These are phyloP conservation scores for Synanthedon andrenaeformis DNA, from an alignment of 2,888 invertebrate genomes.

Conservation along the genomic window DNA sequence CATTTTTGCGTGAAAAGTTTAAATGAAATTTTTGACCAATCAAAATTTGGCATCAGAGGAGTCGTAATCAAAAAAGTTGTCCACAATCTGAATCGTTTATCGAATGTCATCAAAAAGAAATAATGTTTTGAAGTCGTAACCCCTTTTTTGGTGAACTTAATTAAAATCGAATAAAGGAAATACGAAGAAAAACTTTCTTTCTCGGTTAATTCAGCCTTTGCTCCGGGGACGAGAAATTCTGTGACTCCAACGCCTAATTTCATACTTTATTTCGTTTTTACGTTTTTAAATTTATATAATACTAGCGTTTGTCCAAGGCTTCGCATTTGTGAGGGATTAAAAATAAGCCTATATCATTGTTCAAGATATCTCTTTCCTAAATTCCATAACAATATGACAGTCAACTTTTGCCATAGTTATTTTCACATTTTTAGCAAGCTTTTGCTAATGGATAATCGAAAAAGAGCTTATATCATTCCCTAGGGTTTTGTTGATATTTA, in stretches of 20 bases:
- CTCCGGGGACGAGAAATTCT: neutral
- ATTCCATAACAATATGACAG: too few relatives aligned
- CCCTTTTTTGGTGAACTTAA: slow-evolving; percentile 50
- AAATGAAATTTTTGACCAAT: slow-evolving; percentile 30
- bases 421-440: too few relatives aligned
- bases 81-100: slow-evolving; percentile 52
- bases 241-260: neutral
- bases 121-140: slow-evolving; percentile 36
- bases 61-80: slow-evolving; percentile 41
- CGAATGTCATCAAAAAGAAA: slow-evolving; percentile 64
- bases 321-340: too few relatives aligned
- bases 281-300: too few relatives aligned
- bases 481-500: too few relatives aligned
- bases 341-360: too few relatives aligned
- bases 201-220: slow-evolving; percentile 4
- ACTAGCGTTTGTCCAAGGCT: too few relatives aligned
- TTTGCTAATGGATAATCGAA: too few relatives aligned
- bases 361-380: too few relatives aligned
- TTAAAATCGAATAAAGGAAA: slow-evolving; percentile 41
- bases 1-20: slow-evolving; percentile 14
- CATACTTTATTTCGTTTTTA: neutral
- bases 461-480: too few relatives aligned
- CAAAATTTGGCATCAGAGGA: slow-evolving; percentile 25
- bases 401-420: too few relatives aligned
- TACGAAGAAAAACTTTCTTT: slow-evolving; percentile 17